These are phyloP conservation scores for Scalopus aquaticus DNA, from an alignment of 2,113 vertebrate species.

Conservation along the genomic window DNA sequence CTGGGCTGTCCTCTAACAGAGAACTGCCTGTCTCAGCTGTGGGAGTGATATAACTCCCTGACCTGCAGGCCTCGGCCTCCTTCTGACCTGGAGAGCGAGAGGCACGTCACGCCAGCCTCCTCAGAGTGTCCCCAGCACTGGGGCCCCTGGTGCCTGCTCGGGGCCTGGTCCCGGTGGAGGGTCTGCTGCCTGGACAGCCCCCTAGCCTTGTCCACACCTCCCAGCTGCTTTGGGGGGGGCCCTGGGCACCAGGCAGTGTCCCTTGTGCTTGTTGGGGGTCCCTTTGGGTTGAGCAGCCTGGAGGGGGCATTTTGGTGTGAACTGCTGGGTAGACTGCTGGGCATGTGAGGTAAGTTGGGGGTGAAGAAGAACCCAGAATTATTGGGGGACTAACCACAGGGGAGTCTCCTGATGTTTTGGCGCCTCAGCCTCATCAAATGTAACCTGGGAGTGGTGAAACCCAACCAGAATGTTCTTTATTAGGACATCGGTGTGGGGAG, in stretches of 20 bases:
- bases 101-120: not conserved
- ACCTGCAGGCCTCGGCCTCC: not conserved
- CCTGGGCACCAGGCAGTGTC: not conserved
- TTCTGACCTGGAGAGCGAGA: not conserved
- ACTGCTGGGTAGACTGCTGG: not conserved
- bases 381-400: not conserved
- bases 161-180: not conserved
- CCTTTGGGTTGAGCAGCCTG: not conserved
- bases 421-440: not conserved
- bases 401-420: not conserved
- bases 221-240: not conserved
- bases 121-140: not conserved
- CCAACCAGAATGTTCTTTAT: not conserved
- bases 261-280: not conserved
- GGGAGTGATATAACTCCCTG: not conserved
- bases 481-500: not conserved
- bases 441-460: not conserved
- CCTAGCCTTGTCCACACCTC: not conserved
- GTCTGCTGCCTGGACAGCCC: no score
- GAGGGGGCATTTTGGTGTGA: not conserved
- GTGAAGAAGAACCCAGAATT: not conserved
- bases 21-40: not conserved
- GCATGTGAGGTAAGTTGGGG: not conserved
- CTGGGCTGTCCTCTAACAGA: not conserved
- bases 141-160: no score